Base-by-base conservation (phyloP, 1,140 invertebrate species). In the Propsilocerus akamusi region DNA sequence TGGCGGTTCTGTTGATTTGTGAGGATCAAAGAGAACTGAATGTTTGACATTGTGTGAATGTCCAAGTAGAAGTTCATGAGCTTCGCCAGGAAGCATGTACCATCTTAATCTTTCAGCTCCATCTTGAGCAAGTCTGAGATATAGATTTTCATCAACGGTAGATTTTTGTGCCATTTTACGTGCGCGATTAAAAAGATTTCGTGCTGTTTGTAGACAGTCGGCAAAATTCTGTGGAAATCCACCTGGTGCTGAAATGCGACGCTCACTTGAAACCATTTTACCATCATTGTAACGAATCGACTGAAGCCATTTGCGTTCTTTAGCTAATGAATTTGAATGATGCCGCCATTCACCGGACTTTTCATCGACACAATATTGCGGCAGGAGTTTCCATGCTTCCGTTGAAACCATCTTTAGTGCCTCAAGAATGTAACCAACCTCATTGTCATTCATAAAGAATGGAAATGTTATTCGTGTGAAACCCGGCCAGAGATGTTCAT, bases 341-440 rank as follows among this genome's bases (percentile, higher is more conserved):
- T 93, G 88, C 51, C 81, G 74, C 86, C 88, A 95, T 68, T 92
- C 87, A 1, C 83, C 89, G 7, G 86, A 93, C 62, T 91, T 80
- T 4, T 82, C 75, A 63, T 92, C 88, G 10, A 89, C 72, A 6
- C 78, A 73, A 59, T 94, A 94, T 58, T 90, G 83, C 0, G 89
- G 89, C 37, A 96, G 62, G 25, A 94, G 72, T 58, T 88, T 88
- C 85, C 88, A 93, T 0, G 84, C 87, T 67, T 91, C 78, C 1
- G 83, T 81, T 0, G 87, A 86, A 0, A 93, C 81, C 76, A 91
- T 81, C 65, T 86, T 81, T 10, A 96, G 64, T 0, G 88, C 85
- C 64, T 88, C 81, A 48, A 93, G 63, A 1, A 93, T 75, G 64
- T 86, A 93, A 8, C 83, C 78, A 5, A 87, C 65, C 65, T 90